A percentile compares a stretch with the other conserved stretches of the same genome.
phyloP scores from a whole-genome alignment of 2,888 invertebrate species.

The Mythimna loreyi region DNA sequence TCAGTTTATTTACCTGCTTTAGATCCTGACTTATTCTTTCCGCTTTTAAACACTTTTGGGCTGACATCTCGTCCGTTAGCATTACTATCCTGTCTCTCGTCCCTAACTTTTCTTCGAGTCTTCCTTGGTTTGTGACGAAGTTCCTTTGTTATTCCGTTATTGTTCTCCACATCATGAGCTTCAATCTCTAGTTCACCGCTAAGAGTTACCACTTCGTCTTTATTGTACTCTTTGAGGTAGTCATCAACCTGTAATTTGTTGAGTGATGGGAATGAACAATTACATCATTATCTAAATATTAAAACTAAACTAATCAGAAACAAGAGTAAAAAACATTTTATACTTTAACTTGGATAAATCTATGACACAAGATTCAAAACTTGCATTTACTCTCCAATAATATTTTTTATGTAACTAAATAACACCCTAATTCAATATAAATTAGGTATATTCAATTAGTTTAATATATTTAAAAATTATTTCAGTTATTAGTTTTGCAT shows the following conservation, averaged over 20 bases:
- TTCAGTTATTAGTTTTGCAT: too few species aligned
- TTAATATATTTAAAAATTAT: too few species aligned
- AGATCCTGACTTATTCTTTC: constrained; percentile 75
- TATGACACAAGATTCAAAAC: too few species aligned
- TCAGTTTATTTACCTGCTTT: constrained; percentile 76
- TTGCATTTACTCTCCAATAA: not conserved
- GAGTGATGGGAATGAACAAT: not conserved
- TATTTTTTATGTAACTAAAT: not conserved
- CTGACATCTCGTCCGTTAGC: constrained; percentile 85
- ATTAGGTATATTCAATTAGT: too few species aligned
- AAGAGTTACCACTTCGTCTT: constrained; percentile 87
- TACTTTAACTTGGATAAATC: too few species aligned
- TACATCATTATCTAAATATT: not conserved
- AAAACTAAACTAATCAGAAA: not conserved
- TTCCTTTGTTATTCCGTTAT: constrained; percentile 83
- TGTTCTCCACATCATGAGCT: constrained; percentile 86
- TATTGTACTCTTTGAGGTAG: constrained; percentile 88
- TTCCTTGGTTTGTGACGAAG: constrained; percentile 84
- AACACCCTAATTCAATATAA: not conserved
- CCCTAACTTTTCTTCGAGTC: constrained; percentile 84
- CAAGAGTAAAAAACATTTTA: too few species aligned
- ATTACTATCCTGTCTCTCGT: constrained; percentile 82
- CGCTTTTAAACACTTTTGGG: constrained; percentile 87
- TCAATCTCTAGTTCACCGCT: constrained; percentile 89
- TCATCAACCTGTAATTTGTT: constrained; percentile 83